Evolutionary conservation across 2,797 vertebrate species (phyloP), one percentile per base, ranked within the genome.

Genomic region (Oophaga sylvatica): DNA sequence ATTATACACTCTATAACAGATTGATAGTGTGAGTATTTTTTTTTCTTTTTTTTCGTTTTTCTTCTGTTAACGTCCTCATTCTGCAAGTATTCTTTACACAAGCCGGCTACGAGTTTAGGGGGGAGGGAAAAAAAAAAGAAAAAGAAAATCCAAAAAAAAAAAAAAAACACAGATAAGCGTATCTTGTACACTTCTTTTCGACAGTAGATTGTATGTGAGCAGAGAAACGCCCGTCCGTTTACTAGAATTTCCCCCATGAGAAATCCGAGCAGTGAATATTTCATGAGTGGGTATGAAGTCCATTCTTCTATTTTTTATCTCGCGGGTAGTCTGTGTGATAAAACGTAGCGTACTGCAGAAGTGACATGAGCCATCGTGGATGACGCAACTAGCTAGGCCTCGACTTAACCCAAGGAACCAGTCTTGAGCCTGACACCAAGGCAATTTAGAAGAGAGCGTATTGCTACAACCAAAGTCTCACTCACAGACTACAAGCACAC

Each of bases 1-100:
- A 97, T 94, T 97, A 97, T 96, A 99, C 97, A 97, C 97, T 97
- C 97, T 97, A 97, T 96, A 96, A 98, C 97, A 96, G 97, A 96
- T 96, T 93, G 96, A 97, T 96, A 97, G 97, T 96, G 96, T 96
- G 96, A 98, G 96, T 95, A 97, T 96, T 96, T 96, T 94, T 93
- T 91, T 93, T 93, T 94, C 45, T n/a, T 90, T 90, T 87, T 86
- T 79, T 59, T 80, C 88, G 94, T 93, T 94, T 93, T 95, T 63
- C 29, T 87, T 83, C 92, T 90, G 93, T 91, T 93, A 92, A 53
- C 92, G 90, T 92, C 93, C 93, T 94, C 96, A 95, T 96, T 97
- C 96, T 96, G 96, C 96, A 96, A 96, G 96, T 96, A 96, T 94
- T 96, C 96, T 53, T 95, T 96, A 97, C 97, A 98, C 97, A 98